Base-by-base conservation (phyloP, 2,797 vertebrate genomes). In the Leptoclinus maculatus region DNA sequence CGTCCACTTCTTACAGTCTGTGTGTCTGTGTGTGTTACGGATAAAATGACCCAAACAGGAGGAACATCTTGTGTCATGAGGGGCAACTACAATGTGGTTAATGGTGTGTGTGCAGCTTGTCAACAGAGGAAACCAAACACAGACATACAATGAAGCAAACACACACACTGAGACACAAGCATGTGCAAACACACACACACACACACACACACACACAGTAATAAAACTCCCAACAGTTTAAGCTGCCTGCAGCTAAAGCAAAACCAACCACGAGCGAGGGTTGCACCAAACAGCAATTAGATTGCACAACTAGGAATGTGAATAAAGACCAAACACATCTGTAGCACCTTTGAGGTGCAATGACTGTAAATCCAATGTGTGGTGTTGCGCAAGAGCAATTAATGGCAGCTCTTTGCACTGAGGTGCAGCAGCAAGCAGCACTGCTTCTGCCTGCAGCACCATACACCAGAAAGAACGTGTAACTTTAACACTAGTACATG, bases 401-500 rank as follows among this genome's bases (percentile, higher is more conserved):
- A 76, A 57, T 45, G 56, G 34, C 43, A 76, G 85, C 67, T 70
- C 88, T 91, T 91, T 89, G 89, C 71, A 80, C 88, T 6, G 13
- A 57, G 80, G 83, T 49, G 68, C 32, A 83, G 75, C 69, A 34
- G 36, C 19, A 41, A 32, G 65, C 69, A 57, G 63, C 54, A n/a
- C 38, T 19, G 16, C 23, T 41, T 27, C 41, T 41, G 41, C 1
- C 57, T n/a, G 57, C 10, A 53, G 12, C 23, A 53, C 2, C 4
- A 25, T 2, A 53, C 51, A n/a, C 49, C 19, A 49, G 19, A 49
- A 49, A 0, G 45, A 12, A 5, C 1, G 29, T 32, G 45, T 9
- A 21, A n/a, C 45, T 17, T 16, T 5, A 45, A 45, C 14, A 14
- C 14, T 16, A 5, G 21, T 12, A 13, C 19, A 12, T 16, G 41